Evolutionary conservation across 2,797 vertebrate species (phyloP).

Genomic region (Adelosebastes latens): DNA sequence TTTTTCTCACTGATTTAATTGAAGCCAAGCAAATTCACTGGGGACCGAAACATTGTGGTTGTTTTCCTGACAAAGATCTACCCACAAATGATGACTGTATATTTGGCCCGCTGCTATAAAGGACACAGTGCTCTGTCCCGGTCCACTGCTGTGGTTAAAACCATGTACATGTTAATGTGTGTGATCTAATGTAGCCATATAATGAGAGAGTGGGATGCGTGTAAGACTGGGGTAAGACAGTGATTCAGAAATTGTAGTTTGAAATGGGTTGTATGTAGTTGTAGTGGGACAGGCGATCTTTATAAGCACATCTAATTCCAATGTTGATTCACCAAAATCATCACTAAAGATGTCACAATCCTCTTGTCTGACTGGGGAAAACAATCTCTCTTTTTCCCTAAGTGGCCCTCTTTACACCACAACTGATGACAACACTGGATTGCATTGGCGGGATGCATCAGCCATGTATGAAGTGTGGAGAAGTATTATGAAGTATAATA

Average conservation of each 20-base stretch:
- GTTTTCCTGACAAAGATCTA: constrained; percentile 51
- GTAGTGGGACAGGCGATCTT: too few relatives aligned
- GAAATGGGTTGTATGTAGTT: too few relatives aligned
- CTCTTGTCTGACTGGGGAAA: too few relatives aligned
- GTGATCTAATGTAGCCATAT: constrained; percentile 14
- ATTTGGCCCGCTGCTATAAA: constrained; percentile 12
- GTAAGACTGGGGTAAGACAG: not conserved
- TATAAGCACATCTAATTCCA: too few relatives aligned
- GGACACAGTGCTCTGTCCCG: not conserved
- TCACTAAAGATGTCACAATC: too few relatives aligned
- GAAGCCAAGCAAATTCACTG: constrained; percentile 41
- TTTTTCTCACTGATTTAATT: constrained; percentile 55
- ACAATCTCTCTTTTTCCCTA: too few relatives aligned
- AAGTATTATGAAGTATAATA: not conserved
- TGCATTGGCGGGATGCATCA: not conserved
- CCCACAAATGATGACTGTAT: constrained; percentile 49
- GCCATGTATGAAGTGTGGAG: not conserved
- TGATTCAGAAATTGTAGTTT: not conserved
- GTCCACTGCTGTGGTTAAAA: constrained; percentile 5
- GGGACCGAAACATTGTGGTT: constrained; percentile 37
- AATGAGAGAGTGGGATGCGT: not conserved
- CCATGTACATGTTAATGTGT: not conserved
- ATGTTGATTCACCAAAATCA: too few relatives aligned
- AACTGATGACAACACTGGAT: not conserved
- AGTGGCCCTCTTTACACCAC: not conserved